These are phyloP conservation scores for Colossoma macropomum DNA, from an alignment of 2,113 vertebrate genomes.

Conservation along the genomic window DNA sequence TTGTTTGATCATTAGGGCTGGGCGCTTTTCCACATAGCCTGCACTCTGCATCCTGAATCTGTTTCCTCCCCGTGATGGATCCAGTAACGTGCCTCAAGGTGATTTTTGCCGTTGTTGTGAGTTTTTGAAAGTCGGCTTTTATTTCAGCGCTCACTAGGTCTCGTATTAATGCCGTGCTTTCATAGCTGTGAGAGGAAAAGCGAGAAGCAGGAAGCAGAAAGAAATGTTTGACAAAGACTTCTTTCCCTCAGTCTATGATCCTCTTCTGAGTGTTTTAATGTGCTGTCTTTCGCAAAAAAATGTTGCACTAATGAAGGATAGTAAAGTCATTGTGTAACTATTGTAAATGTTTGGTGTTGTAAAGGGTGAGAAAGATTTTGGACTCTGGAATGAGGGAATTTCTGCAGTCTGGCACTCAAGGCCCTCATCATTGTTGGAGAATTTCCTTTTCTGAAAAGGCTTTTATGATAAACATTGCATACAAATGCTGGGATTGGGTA, in stretches of 20 bases:
- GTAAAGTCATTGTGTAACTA: too few relatives aligned
- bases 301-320: background rate
- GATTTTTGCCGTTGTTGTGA: constrained; percentile 14
- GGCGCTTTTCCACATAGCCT: background rate
- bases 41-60: background rate
- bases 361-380: background rate
- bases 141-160: background rate
- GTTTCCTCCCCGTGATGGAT: background rate
- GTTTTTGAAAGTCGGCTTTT: constrained; percentile 11
- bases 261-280: background rate
- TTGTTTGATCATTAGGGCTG: constrained; percentile 26
- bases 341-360: too few relatives aligned
- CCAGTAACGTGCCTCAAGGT: background rate
- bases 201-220: background rate
- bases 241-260: background rate
- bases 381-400: background rate
- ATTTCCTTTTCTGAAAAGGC: background rate
- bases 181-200: constrained; percentile 13
- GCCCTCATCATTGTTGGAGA: background rate
- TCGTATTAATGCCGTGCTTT: constrained; percentile 16
- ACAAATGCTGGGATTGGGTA: background rate
- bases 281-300: background rate
- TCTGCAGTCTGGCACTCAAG: background rate
- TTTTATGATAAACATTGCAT: background rate
- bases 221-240: background rate